phyloP scores from a whole-genome alignment of 2,888 invertebrate genomes.

The Lymantria dispar region DNA sequence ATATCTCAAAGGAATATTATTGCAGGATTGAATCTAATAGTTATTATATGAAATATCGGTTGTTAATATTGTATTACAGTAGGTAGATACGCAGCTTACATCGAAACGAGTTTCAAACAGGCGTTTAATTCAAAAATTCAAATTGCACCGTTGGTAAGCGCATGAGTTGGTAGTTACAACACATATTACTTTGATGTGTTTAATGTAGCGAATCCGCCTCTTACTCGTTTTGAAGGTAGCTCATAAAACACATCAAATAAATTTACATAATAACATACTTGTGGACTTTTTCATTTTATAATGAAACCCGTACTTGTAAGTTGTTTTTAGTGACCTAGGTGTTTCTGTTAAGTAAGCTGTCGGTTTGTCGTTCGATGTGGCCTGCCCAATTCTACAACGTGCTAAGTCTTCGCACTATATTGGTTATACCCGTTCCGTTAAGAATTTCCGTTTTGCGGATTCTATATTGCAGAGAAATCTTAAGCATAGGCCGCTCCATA shows the following conservation, averaged over 20 bases:
- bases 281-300: not conserved
- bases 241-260: conserved; percentile 2
- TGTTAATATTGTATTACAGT: not conserved
- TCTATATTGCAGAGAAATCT: too few species aligned
- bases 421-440: too few species aligned
- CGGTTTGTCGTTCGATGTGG: too few species aligned
- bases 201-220: conserved; percentile 23
- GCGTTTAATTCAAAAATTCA: conserved; percentile 26
- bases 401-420: too few species aligned
- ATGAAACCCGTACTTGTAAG: not conserved
- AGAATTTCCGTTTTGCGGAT: too few species aligned
- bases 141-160: conserved; percentile 25
- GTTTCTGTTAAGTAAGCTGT: too few species aligned
- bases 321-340: too few species aligned
- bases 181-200: conserved; percentile 20
- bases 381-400: too few species aligned
- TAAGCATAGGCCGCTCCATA: too few species aligned
- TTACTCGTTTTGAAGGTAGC: conserved; percentile 8
- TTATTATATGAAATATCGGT: not conserved
- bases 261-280: not conserved
- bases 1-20: not conserved
- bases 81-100: conserved; percentile 2
- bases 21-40: not conserved
- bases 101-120: conserved; percentile 20
- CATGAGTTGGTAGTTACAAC: conserved; percentile 16